Evolutionary conservation across 2,888 invertebrate species (phyloP), one percentile per base, ranked within the genome.

Genomic region (Drosophila paranaensis): DNA sequence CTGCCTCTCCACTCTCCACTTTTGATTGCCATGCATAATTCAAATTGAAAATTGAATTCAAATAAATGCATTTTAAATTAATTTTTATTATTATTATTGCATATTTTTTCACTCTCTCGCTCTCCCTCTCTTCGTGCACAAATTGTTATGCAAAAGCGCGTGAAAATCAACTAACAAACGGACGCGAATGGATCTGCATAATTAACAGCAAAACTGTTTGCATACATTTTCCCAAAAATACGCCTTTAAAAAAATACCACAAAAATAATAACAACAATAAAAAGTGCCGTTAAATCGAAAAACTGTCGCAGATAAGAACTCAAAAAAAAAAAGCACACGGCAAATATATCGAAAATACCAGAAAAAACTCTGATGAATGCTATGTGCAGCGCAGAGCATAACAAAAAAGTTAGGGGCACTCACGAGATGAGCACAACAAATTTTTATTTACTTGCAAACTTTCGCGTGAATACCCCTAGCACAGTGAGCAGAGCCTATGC

Each of bases 61-160:
- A 72, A 79, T 80, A 85, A 82, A 72, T 79, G 77, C 60, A 72
- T 79, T 77, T 84, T 53, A 79, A 82, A 88, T 88, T 58, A 74
- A 60, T 80, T 68, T 77, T 56, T 39, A 16, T 51, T 30, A 8
- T 37, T 51, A 10, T 35, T 46, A 43, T 53, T 50, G 33, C 53
- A 37, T n/a, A 25, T 57, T 53, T 51, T 40, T 51, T 55, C 33
- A 8, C 20, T 33, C 8, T 33, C 8, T 33, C 5, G 3, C 30
- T 33, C 8, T n/a, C n/a, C 14, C 46, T 16, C 64, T 65, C 20
- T 20, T 20, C 20, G 20, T 53, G 42, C 70, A 71, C 77, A 83
- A 83, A 88, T 85, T 88, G 80, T 77, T 75, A 85, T 85, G 86
- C 86, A 85, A 72, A 85, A 82, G 75, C 83, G 88, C 86, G 88